Evolutionary conservation across 2,113 vertebrate genomes (phyloP).

Genomic region (Sitta europaea): DNA sequence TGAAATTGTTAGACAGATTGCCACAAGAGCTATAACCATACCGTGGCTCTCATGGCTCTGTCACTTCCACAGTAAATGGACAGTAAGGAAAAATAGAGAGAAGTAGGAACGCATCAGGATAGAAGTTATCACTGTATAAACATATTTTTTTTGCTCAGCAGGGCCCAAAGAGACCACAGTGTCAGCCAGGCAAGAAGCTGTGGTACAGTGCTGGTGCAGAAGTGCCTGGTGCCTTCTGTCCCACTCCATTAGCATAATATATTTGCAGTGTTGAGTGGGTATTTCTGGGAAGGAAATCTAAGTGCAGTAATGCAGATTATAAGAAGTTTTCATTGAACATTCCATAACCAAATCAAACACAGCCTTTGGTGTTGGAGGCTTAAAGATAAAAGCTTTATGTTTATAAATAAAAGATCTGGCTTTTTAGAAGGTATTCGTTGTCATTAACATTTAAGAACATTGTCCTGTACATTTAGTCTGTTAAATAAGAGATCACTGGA

Average conservation of each 20-base stretch:
- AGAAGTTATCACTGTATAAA: background rate
- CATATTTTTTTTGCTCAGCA: background rate
- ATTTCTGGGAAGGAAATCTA: background rate
- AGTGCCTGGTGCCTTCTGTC: background rate
- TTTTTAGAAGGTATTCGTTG: slow-evolving; percentile 23
- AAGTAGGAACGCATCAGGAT: background rate
- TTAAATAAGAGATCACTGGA: slow-evolving; percentile 30
- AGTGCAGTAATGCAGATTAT: background rate
- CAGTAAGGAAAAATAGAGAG: background rate
- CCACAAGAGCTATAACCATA: background rate
- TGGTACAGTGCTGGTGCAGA: background rate
- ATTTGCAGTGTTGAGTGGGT: background rate
- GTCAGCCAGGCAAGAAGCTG: background rate
- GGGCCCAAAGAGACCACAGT: background rate
- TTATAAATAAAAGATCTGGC: slow-evolving; percentile 23
- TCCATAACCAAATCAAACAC: background rate
- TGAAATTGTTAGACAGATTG: background rate
- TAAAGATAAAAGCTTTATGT: slow-evolving; percentile 26
- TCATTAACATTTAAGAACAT: slow-evolving; percentile 35
- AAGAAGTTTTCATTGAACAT: background rate
- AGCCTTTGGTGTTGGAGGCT: background rate
- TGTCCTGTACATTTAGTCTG: background rate
- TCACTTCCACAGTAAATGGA: background rate
- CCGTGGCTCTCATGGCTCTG: background rate
- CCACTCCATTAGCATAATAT: too few relatives aligned